Base-by-base conservation (phyloP, 2,113 vertebrate species). In the Gymnogyps californianus region DNA sequence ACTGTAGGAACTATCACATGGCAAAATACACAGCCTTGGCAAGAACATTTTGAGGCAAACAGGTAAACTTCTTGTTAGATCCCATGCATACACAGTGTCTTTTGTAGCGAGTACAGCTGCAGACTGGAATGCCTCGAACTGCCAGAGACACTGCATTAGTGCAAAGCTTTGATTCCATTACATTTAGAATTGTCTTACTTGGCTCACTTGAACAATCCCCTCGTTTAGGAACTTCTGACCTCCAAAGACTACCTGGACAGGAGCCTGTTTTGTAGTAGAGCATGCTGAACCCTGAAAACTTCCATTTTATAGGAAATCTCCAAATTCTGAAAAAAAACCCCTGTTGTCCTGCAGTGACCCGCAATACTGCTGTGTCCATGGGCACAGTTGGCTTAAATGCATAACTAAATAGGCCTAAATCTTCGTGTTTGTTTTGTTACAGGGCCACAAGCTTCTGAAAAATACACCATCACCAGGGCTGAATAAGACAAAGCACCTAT, bases 311-410 rank as follows among this genome's bases (percentile, higher is more conserved):
- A 44, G n/a, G 34, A 54, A 47, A 34, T 10, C 13, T 13, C 21
- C 1, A 15, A 42, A 12, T 11, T 38, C 11, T 9, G 46, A 49
- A 81, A 21, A 34, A 31, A n/a, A 32, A 17, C 4, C 13, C 0
- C 2, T 4, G 46, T 1, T 62, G 31, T 21, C 62, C 78, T 46
- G 62, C 78, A 79, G 29, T 5, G 32, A 40, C 28, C 9, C 2
- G 2, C 1, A 4, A 0, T 9, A 10, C 54, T 59, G 29, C 42
- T 5, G 1, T 2, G 25, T 17, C 10, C 49, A 15, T 0, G 1
- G 28, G 59, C 38, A 19, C 44, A 25, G 3, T 1, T 15, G 22
- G 6, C 44, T 75, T 4, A 32, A 52, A 3, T 1, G 8, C 7
- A 2, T 24, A 52, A 3, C 17, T 26, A 7, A 42, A 10, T 1